A percentile compares a stretch with the other conserved stretches of the same genome.
These are phyloP conservation scores for Halichondria panicea DNA, from an alignment of 37 sponge, comb jelly and placozoan genomes.

Conservation along the genomic window DNA sequence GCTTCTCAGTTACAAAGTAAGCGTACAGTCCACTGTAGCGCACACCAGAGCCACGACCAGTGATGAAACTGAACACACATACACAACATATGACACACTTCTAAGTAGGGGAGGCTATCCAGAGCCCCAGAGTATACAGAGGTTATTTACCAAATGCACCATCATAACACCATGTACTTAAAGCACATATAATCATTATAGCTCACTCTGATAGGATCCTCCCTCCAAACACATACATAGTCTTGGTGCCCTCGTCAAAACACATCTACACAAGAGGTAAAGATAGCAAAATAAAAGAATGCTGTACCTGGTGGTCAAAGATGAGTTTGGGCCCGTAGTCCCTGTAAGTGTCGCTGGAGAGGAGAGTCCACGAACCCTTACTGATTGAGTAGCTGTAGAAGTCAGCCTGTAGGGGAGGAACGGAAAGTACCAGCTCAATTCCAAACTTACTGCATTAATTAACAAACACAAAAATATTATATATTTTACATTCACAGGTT, in stretches of 20 bases:
- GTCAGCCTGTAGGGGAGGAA: constrained; percentile 23
- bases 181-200: not conserved
- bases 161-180: not conserved
- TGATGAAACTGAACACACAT: too few species aligned
- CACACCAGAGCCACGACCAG: not conserved
- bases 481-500: not conserved
- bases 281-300: not conserved
- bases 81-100: too few species aligned
- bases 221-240: constrained; percentile 88
- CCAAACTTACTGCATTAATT: not conserved
- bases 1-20: constrained; percentile 11
- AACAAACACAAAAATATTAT: not conserved
- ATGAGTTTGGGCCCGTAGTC: constrained; percentile 76
- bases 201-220: constrained; percentile 19
- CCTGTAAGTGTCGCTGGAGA: constrained; percentile 44
- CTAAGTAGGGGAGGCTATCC: too few species aligned
- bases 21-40: constrained; percentile 57
- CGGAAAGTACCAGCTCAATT: not conserved
- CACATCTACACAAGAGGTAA: constrained; percentile 57
- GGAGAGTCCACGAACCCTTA: constrained; percentile 22
- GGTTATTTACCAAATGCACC: not conserved
- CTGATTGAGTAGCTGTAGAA: constrained; percentile 51
- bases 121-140: too few species aligned
- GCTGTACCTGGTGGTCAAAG: constrained; percentile 75
- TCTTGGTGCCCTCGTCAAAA: constrained; percentile 41